Base-by-base conservation (phyloP, 1,140 invertebrate species). In the Polyergus mexicanus region DNA sequence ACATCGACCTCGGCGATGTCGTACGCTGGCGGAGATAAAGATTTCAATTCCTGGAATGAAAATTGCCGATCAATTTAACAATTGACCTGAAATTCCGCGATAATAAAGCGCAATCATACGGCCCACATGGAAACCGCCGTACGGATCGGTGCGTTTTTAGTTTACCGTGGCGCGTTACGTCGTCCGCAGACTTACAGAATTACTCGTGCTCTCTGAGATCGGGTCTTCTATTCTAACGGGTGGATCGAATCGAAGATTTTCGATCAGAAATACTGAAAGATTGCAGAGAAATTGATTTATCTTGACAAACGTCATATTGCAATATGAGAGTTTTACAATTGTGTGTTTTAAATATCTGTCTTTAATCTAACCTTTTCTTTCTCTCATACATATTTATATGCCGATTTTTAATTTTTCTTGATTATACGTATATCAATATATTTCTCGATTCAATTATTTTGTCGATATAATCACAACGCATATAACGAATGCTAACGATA, bases 21-120 rank as follows among this genome's bases (percentile, higher is more conserved):
- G 65, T 47, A 92, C 28, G 56, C 86, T 87, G 80, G 87, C 90
- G 86, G 83, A 90, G 92, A 94, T 92, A 90, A 92, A 92, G 91
- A 93, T 93, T 94, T 94, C 92, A 94, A 93, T 94, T 94, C 93
- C 84, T 88, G 92, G 93, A 94, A 94, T 93, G 92, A 93, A 92
- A 94, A 94, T 94, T 94, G 92, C 84, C 91, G 93, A 94, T 94
- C 93, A 93, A 93, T 94, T 94, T 94, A 94, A 78, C 92, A 94
- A 94, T 94, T 94, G 93, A 93, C 93, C 93, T 94, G 90, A 92
- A 94, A 94, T 94, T 93, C 92, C 93, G 85, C 69, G 74, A 91
- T 92, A 93, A 94, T 93, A 92, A 93, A 92, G 80, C 85, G 89
- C 92, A 92, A 91, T 94, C 86, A 83, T 90, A 87, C 93, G 87